These are phyloP conservation scores for Melieria omissa DNA, from an alignment of 2,888 invertebrate species.

Conservation along the genomic window DNA sequence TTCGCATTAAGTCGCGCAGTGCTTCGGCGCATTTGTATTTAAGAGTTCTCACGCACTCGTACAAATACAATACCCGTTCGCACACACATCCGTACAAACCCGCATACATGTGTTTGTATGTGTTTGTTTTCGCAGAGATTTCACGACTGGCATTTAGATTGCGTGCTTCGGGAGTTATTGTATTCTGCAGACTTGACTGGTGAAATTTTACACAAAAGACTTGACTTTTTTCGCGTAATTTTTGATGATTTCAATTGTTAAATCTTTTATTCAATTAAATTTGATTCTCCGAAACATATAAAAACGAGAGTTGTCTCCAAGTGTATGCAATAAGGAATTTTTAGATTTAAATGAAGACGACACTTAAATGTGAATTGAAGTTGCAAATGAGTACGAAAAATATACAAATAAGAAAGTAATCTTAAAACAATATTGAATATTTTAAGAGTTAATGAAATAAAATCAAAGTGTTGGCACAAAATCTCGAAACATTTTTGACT, in stretches of 20 bases:
- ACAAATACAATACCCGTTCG: background rate
- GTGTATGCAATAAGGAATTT: conserved; percentile 12
- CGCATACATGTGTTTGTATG: background rate
- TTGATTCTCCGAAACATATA: conserved; percentile 51
- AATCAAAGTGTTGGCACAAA: no score
- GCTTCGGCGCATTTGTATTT: background rate
- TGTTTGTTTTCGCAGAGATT: conserved; percentile 17
- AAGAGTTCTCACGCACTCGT: background rate
- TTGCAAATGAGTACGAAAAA: no score
- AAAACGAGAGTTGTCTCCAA: background rate
- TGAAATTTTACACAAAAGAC: conserved; percentile 49
- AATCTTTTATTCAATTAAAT: conserved; percentile 62
- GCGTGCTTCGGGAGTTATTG: background rate
- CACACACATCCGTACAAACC: no score
- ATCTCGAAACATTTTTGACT: no score
- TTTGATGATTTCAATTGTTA: conserved; percentile 57
- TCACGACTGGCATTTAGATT: background rate
- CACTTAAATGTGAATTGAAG: no score
- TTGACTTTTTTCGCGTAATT: conserved; percentile 44
- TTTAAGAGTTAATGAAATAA: no score
- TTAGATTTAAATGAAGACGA: background rate
- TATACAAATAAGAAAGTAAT: no score
- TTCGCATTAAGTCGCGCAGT: background rate
- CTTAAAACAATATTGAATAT: no score
- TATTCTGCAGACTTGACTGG: conserved; percentile 31